phyloP scores from a whole-genome alignment of 2,888 invertebrate species.

The Parapristionchus giblindavisi region DNA sequence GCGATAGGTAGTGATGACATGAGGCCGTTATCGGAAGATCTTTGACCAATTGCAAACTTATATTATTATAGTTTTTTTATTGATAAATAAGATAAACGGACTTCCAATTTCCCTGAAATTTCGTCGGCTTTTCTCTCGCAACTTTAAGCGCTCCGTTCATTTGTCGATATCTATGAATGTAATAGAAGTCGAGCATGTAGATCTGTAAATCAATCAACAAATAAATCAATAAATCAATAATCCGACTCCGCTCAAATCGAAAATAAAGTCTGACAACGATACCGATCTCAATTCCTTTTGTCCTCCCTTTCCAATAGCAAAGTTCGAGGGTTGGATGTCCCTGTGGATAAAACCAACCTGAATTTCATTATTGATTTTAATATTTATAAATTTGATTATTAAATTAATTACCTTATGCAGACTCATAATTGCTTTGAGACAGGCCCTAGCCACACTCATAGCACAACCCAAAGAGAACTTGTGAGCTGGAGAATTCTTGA shows the following conservation, averaged over 20 bases:
- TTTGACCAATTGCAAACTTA: too few relatives aligned
- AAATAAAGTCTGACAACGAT: not conserved
- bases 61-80: too few relatives aligned
- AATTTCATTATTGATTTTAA: not conserved
- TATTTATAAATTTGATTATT: not conserved
- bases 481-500: constrained; percentile 29
- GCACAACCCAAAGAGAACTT: constrained; percentile 29
- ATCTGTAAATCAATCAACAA: constrained; percentile 17
- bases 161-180: constrained; percentile 21
- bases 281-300: constrained; percentile 34
- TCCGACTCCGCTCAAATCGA: not conserved
- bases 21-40: too few relatives aligned
- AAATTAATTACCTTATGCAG: constrained; percentile 33
- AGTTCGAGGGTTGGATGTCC: constrained; percentile 30
- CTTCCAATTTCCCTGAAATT: constrained; percentile 34
- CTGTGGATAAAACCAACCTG: constrained; percentile 35
- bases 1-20: too few relatives aligned
- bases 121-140: constrained; percentile 23
- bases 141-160: constrained; percentile 2
- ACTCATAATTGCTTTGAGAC: constrained; percentile 30
- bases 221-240: too few relatives aligned
- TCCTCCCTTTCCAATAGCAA: constrained; percentile 27
- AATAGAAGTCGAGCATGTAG: constrained; percentile 35
- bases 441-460: constrained; percentile 22
- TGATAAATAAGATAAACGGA: too few relatives aligned